phyloP scores from a whole-genome alignment of 1,140 invertebrate species.

The Harpegnathos saltator region DNA sequence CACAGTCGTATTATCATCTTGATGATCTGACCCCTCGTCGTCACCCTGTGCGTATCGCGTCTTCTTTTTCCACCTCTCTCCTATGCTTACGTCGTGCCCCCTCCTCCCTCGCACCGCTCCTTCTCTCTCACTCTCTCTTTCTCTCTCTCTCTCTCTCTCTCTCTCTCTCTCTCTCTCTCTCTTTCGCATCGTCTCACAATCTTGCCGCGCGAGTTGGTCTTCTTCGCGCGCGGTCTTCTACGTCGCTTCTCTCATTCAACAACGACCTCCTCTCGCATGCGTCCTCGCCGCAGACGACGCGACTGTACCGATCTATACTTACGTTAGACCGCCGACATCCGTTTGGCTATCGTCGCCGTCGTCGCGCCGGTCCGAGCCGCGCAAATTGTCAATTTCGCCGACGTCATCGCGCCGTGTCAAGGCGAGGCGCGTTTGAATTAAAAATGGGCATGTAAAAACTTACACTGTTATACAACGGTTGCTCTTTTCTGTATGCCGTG shows the following conservation, averaged over 20 bases:
- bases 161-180: neutral
- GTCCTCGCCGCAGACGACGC: conserved; percentile 28
- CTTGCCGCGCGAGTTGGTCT: neutral
- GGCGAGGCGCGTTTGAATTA: too few relatives aligned
- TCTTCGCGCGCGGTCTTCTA: neutral
- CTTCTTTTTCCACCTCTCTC: conserved; percentile 53
- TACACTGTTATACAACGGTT: too few relatives aligned
- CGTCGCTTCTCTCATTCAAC: conserved; percentile 38
- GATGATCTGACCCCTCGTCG: conserved; percentile 47
- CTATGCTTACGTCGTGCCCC: neutral
- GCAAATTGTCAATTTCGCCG: conserved; percentile 27
- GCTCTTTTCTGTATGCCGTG: too few relatives aligned
- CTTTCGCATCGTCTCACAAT: neutral
- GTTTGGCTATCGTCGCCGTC: conserved; percentile 16
- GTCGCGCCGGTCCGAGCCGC: conserved; percentile 22
- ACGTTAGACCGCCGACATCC: conserved; percentile 50
- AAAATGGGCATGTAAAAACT: too few relatives aligned
- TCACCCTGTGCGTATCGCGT: conserved; percentile 31
- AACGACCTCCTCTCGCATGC: conserved; percentile 13
- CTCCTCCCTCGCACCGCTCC: neutral
- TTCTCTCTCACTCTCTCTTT: neutral
- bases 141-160: too few relatives aligned
- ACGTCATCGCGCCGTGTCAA: neutral
- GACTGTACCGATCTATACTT: conserved; percentile 33
- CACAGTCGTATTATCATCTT: conserved; percentile 33